Evolutionary conservation across 2,888 invertebrate species (phyloP).

Genomic region (Nymphalis c-album): DNA sequence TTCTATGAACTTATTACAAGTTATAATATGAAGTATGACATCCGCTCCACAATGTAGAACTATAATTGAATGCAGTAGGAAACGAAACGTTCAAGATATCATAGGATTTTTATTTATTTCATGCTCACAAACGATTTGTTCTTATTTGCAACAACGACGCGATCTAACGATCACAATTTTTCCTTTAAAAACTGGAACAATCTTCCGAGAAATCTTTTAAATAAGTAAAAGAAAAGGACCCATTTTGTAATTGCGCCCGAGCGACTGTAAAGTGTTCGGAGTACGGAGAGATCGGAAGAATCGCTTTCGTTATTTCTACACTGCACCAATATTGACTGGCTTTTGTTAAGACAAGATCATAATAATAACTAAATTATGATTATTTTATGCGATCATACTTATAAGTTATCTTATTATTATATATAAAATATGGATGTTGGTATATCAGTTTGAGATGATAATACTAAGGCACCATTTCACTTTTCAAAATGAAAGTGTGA

Average conservation of each 20-base stretch:
- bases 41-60: neutral
- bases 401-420: too few relatives aligned
- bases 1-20: neutral
- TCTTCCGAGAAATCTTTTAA: conserved; percentile 34
- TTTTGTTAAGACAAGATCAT: neutral
- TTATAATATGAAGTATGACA: neutral
- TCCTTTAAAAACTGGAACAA: conserved; percentile 22
- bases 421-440: too few relatives aligned
- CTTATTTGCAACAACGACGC: conserved; percentile 13
- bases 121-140: neutral
- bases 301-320: conserved; percentile 27
- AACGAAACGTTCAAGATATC: conserved; percentile 5
- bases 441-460: too few relatives aligned
- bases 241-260: conserved; percentile 42
- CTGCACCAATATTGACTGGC: neutral
- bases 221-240: conserved; percentile 37
- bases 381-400: neutral
- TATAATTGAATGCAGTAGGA: neutral
- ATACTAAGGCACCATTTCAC: too few relatives aligned
- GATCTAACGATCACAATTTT: conserved; percentile 34
- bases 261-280: conserved; percentile 38
- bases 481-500: too few relatives aligned
- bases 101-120: conserved; percentile 13
- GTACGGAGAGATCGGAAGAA: conserved; percentile 29
- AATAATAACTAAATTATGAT: neutral